phyloP scores from a whole-genome alignment of 1,140 invertebrate genomes.

The Diorhabda elongata region DNA sequence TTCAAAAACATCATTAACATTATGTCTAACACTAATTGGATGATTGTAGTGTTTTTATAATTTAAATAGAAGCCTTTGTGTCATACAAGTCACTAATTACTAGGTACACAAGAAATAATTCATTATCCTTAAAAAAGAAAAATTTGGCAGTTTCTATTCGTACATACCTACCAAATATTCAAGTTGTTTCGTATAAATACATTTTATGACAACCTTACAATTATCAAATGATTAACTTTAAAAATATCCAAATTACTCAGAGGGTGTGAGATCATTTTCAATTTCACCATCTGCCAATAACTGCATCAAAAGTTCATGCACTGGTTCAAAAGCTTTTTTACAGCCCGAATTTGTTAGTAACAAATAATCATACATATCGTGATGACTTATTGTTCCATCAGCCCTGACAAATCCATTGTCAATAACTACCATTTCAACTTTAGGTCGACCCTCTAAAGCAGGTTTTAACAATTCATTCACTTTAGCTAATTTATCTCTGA shows the following conservation, averaged over 20 bases:
- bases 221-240: too few relatives aligned
- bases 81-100: too few relatives aligned
- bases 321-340: conserved; percentile 75
- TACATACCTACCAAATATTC: too few relatives aligned
- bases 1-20: too few relatives aligned
- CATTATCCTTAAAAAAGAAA: too few relatives aligned
- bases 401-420: conserved; percentile 72
- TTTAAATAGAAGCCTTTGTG: too few relatives aligned
- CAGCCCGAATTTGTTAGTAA: conserved; percentile 79
- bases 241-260: conserved; percentile 52
- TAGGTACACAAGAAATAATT: too few relatives aligned
- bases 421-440: conserved; percentile 67
- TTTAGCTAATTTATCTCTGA: conserved; percentile 69
- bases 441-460: conserved; percentile 55
- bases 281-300: conserved; percentile 68
- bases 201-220: too few relatives aligned
- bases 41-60: too few relatives aligned
- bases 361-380: conserved; percentile 86
- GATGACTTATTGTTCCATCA: conserved; percentile 76
- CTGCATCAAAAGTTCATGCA: conserved; percentile 71
- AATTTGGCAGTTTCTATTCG: too few relatives aligned
- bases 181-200: too few relatives aligned
- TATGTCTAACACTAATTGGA: too few relatives aligned
- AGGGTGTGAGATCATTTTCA: conserved; percentile 66
- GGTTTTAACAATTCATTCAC: conserved; percentile 70